A percentile compares a stretch with the other conserved stretches of the same genome.
These are phyloP conservation scores for Agelastica alni DNA, from an alignment of 2,888 invertebrate species.

Conservation along the genomic window DNA sequence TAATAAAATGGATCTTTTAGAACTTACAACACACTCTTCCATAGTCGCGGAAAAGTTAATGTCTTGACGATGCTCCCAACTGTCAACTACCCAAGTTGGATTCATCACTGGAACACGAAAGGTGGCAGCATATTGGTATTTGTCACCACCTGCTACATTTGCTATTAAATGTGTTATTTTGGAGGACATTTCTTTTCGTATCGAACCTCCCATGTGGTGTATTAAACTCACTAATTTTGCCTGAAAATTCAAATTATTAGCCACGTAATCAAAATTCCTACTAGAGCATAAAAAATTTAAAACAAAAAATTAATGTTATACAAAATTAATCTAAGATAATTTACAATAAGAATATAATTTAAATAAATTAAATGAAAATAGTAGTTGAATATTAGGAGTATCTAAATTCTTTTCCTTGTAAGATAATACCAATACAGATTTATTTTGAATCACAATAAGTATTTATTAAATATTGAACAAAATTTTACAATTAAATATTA, in stretches of 20 bases:
- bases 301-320: slow-evolving; percentile 8
- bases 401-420: too few relatives aligned
- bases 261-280: too few relatives aligned
- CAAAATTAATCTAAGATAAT: background rate
- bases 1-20: too few relatives aligned
- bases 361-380: too few relatives aligned
- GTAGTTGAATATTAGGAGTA: too few relatives aligned
- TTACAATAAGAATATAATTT: too few relatives aligned
- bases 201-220: slow-evolving; percentile 96
- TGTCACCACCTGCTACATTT: slow-evolving; percentile 85
- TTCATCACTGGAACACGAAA: slow-evolving; percentile 88
- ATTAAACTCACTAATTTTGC: slow-evolving; percentile 84
- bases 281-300: too few relatives aligned
- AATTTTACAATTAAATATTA: background rate
- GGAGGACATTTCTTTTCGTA: slow-evolving; percentile 85
- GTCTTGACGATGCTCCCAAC: slow-evolving; percentile 82
- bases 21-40: slow-evolving; percentile 67
- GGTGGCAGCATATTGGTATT: slow-evolving; percentile 91
- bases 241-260: slow-evolving; percentile 61
- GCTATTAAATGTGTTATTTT: slow-evolving; percentile 94
- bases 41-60: slow-evolving; percentile 71
- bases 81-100: slow-evolving; percentile 83
- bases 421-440: too few relatives aligned
- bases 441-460: background rate
- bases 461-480: background rate